These are phyloP conservation scores for Epistrophella euchroma DNA, from an alignment of 2,888 invertebrate species.

Conservation along the genomic window DNA sequence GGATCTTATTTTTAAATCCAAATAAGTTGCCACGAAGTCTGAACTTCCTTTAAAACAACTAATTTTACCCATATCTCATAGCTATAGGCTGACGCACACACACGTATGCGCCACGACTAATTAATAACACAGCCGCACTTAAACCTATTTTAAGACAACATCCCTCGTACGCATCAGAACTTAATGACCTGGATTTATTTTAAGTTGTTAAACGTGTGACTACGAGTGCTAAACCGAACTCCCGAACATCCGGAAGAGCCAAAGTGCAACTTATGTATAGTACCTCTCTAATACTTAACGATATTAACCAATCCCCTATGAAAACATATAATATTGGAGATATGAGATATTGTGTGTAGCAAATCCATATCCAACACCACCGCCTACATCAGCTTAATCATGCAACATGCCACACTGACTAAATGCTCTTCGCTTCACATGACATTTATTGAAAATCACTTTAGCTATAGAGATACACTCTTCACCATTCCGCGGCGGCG, in stretches of 20 bases:
- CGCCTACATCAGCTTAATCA: conserved; percentile 73
- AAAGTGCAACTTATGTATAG: conserved; percentile 58
- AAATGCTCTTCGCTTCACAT: conserved; percentile 64
- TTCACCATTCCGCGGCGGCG: not conserved
- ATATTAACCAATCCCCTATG: conserved; percentile 50
- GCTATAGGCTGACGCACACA: conserved; percentile 36
- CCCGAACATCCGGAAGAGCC: conserved; percentile 68
- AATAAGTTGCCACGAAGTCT: conserved; percentile 40
- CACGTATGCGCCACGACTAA: conserved; percentile 60
- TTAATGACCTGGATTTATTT: conserved; percentile 76
- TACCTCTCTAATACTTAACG: not conserved
- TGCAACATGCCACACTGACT: conserved; percentile 60
- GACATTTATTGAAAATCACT: conserved; percentile 76
- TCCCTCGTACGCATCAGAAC: conserved; percentile 36
- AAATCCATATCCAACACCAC: conserved; percentile 41
- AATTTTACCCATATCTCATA: conserved; percentile 53
- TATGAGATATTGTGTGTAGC: not conserved
- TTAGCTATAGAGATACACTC: conserved; percentile 46
- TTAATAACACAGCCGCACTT: conserved; percentile 70
- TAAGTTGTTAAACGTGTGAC: conserved; percentile 73
- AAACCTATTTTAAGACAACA: conserved; percentile 62
- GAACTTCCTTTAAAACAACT: conserved; percentile 41
- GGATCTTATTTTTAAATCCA: conserved; percentile 50
- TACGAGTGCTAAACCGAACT: conserved; percentile 63
- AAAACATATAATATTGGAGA: conserved; percentile 16